Evolutionary conservation across 2,797 vertebrate species (phyloP).

Genomic region (Loriculus beryllinus): DNA sequence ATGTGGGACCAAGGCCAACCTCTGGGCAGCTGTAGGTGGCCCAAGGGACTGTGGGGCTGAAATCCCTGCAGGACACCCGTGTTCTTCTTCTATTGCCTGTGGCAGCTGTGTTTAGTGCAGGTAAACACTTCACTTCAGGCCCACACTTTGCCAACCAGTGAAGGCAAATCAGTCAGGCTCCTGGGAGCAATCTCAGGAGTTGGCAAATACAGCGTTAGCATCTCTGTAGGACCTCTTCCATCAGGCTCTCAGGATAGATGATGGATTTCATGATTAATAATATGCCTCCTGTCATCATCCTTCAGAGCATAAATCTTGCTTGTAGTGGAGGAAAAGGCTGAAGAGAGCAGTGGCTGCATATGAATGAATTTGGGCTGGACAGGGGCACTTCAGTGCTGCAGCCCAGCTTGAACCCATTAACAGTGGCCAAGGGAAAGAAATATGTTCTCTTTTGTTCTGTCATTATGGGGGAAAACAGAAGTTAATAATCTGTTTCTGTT

Average conservation of each 20-base stretch:
- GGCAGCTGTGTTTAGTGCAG: not conserved
- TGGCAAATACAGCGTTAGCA: not conserved
- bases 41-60: not conserved
- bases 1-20: not conserved
- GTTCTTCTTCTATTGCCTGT: not conserved
- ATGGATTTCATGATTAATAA: not conserved
- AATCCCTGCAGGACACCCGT: not conserved
- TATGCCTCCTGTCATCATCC: not conserved
- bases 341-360: not conserved
- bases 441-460: not conserved
- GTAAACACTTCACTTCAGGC: not conserved
- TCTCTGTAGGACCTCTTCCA: not conserved
- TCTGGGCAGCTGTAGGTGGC: not conserved
- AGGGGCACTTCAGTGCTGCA: not conserved
- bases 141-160: fast-evolving
- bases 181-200: not conserved
- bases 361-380: not conserved
- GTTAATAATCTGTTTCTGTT: not conserved
- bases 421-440: not conserved
- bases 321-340: not conserved
- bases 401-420: not conserved
- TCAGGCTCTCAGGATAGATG: not conserved
- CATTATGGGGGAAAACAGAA: not conserved
- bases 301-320: not conserved
- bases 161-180: not conserved